A percentile compares a stretch with the other conserved stretches of the same genome.
These are phyloP conservation scores for Sycophaga agraensis DNA, from an alignment of 1,140 invertebrate species.

Conservation along the genomic window DNA sequence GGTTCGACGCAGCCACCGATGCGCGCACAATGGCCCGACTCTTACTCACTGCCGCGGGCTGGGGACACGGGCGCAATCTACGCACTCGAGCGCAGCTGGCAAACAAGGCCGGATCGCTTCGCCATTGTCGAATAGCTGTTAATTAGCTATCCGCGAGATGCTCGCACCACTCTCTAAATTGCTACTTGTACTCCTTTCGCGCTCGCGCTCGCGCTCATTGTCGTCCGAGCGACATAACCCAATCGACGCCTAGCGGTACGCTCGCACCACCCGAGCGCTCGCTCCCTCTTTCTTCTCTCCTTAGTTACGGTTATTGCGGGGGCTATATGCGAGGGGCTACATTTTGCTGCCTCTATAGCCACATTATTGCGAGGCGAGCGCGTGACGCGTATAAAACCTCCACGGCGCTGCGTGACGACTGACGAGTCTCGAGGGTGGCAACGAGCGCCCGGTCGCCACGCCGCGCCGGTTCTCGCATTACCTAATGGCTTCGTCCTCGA, in stretches of 20 bases:
- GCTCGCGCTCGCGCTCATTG: background rate
- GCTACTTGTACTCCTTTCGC: conserved; percentile 32
- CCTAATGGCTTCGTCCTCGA: background rate
- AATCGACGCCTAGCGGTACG: background rate
- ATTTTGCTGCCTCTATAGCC: background rate
- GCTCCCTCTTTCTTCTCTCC: background rate
- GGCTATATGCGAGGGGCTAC: background rate
- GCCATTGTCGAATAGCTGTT: conserved; percentile 54
- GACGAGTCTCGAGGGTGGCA: background rate
- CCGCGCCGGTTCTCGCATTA: background rate
- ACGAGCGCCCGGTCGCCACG: background rate
- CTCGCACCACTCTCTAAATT: background rate
- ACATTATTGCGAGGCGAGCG: background rate
- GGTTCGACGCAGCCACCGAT: too few species aligned
- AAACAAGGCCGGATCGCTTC: conserved; percentile 50
- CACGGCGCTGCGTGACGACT: too few species aligned
- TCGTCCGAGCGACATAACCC: too few species aligned
- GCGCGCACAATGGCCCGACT: too few species aligned
- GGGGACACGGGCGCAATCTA: too few species aligned
- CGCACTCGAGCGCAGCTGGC: too few species aligned
- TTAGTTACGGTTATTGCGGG: conserved; percentile 5
- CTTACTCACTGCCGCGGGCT: too few species aligned
- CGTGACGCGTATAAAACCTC: background rate
- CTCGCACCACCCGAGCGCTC: too few species aligned
- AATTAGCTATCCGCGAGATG: conserved; percentile 53